phyloP scores from a whole-genome alignment of 1,140 invertebrate species.

The Heliconius himera region DNA sequence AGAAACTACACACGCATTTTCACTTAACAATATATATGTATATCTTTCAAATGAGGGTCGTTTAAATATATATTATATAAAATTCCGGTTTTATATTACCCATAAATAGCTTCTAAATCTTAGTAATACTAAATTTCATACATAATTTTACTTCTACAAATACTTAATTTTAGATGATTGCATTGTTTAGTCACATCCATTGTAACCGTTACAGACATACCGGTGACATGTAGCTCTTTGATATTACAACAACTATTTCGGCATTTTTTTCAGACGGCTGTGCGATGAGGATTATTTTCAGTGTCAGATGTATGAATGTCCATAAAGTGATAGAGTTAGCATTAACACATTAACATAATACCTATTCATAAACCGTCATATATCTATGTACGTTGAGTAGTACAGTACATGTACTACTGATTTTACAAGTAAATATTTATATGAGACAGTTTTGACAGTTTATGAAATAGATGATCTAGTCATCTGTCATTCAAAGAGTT shows the following conservation, averaged over 20 bases:
- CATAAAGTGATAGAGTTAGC: constrained; percentile 73
- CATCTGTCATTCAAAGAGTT: constrained; percentile 54
- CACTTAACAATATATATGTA: not conserved
- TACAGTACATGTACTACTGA: no score
- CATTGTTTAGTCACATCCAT: not conserved
- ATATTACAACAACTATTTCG: constrained; percentile 79
- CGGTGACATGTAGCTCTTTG: constrained; percentile 61
- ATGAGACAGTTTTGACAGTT: constrained; percentile 57
- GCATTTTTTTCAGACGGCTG: constrained; percentile 79
- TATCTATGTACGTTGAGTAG: not conserved
- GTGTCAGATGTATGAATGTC: constrained; percentile 80
- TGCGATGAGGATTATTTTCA: constrained; percentile 75
- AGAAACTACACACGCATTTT: constrained; percentile 75
- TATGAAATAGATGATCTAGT: constrained; percentile 67
- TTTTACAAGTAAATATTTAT: constrained; percentile 10
- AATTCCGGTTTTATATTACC: not conserved
- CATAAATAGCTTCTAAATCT: not conserved
- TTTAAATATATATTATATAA: not conserved
- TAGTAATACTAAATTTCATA: not conserved
- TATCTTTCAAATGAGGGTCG: not conserved
- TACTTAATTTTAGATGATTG: not conserved
- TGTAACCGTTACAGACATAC: not conserved
- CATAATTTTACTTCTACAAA: not conserved
- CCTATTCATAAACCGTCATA: constrained; percentile 69
- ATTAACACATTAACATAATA: constrained; percentile 78